Conservation (phyloP, 1,140 invertebrate species). For the Cotesia glomerata region DNA sequence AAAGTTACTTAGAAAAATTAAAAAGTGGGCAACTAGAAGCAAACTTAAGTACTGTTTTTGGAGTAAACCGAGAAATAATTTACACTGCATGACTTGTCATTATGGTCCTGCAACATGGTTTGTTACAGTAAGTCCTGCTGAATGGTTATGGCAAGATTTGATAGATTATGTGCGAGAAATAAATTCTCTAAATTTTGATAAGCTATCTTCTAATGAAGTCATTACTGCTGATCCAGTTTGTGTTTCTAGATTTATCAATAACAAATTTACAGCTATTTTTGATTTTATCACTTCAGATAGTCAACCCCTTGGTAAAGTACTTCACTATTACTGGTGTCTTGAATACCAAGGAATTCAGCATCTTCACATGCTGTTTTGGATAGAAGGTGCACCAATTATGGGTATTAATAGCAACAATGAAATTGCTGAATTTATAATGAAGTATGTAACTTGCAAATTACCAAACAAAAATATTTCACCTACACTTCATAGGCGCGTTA, state of each 20-base stretch:
- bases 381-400: conserved; percentile 42
- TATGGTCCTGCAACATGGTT: too few species aligned
- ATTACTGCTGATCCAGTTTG: conserved; percentile 40
- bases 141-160: conserved; percentile 49
- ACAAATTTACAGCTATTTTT: neutral
- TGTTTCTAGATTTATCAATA: too few species aligned
- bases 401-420: conserved; percentile 13
- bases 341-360: neutral
- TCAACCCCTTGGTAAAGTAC: neutral
- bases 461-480: conserved; percentile 30
- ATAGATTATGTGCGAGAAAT: conserved; percentile 42
- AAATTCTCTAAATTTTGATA: conserved; percentile 34
- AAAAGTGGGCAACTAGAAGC: conserved; percentile 36
- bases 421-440: conserved; percentile 42
- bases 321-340: neutral
- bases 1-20: conserved; percentile 39
- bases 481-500: conserved; percentile 32
- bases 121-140: conserved; percentile 44
- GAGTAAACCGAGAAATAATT: conserved; percentile 1
- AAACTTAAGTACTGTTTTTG: conserved; percentile 5
- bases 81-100: conserved; percentile 37
- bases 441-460: conserved; percentile 43
- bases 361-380: conserved; percentile 13
- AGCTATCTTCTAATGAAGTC: conserved; percentile 24
- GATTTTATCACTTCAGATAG: neutral